Conservation (phyloP, 2,888 invertebrate species). For the Buathra laborator region DNA sequence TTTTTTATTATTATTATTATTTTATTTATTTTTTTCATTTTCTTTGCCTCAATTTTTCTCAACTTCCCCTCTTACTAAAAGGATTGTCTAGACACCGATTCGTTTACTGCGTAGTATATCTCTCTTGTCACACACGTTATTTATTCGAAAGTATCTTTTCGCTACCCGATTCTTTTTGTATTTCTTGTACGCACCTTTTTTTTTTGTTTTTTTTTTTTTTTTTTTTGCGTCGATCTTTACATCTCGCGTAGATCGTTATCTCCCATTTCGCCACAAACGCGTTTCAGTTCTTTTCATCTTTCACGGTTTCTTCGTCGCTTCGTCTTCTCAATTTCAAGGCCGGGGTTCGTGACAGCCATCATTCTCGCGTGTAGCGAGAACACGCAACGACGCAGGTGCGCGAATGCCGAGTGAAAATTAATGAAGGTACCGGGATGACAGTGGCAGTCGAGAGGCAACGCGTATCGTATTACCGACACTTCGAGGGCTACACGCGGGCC, state of each 20-base stretch:
- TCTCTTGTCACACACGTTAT: neutral
- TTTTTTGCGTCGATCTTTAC: neutral
- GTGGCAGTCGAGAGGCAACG: conserved; percentile 2
- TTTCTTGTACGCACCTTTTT: neutral
- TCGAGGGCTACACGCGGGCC: conserved; percentile 55
- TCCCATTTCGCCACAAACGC: neutral
- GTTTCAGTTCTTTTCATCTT: conserved; percentile 9
- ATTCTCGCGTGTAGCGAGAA: conserved; percentile 16
- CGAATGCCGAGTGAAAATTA: conserved; percentile 59
- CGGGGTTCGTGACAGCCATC: conserved; percentile 46
- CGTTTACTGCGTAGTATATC: conserved; percentile 2
- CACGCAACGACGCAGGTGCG: conserved; percentile 40
- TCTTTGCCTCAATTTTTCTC: neutral
- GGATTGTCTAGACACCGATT: neutral
- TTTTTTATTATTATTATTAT: conserved; percentile 9
- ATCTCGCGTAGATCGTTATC: conserved; percentile 1
- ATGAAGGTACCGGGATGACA: conserved; percentile 41
- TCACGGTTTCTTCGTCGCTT: conserved; percentile 11
- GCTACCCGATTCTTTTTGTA: neutral
- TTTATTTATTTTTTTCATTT: neutral
- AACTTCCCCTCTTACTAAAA: neutral
- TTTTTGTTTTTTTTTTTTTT: neutral
- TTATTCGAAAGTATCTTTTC: neutral
- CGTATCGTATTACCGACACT: conserved; percentile 64
- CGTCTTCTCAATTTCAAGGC: conserved; percentile 46